A percentile compares a stretch with the other conserved stretches of the same genome.
Conservation (phyloP, 2,113 vertebrate species). For the Amblyopsis rosae region DNA sequence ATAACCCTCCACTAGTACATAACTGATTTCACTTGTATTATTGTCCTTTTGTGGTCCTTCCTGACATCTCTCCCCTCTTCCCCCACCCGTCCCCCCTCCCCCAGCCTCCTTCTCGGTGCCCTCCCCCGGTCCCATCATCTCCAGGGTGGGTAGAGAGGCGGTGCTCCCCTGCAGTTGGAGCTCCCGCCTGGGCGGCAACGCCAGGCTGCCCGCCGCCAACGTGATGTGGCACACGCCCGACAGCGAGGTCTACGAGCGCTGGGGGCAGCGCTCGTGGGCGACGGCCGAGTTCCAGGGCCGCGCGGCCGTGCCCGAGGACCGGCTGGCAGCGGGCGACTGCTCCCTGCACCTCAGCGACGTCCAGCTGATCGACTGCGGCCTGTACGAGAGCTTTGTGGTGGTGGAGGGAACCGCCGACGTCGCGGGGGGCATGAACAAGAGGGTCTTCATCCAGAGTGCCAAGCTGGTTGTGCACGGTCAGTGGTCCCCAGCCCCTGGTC, state of each 20-base stretch:
- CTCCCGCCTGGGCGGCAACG: rapidly evolving
- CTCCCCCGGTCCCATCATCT: background rate
- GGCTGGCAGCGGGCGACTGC: slow-evolving; percentile 63
- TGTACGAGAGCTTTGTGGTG: slow-evolving; percentile 71
- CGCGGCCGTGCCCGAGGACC: slow-evolving; percentile 28
- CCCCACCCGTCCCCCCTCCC: background rate
- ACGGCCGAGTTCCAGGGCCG: slow-evolving; percentile 39
- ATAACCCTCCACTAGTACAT: background rate
- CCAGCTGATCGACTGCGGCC: slow-evolving; percentile 60
- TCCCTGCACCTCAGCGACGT: slow-evolving; percentile 66
- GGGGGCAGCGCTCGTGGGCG: slow-evolving; percentile 40
- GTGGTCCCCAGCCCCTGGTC: background rate
- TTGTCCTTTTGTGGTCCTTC: background rate
- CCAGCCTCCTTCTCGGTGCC: slow-evolving; percentile 27
- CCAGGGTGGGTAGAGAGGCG: slow-evolving; percentile 48
- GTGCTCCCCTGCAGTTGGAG: slow-evolving; percentile 70
- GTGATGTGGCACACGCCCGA: slow-evolving; percentile 57
- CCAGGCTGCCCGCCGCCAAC: slow-evolving; percentile 9
- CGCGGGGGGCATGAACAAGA: background rate
- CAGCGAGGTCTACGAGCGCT: slow-evolving; percentile 50
- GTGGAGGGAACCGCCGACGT: slow-evolving; percentile 12
- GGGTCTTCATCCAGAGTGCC: slow-evolving; percentile 65
- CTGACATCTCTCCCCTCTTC: background rate
- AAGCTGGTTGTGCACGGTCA: slow-evolving; percentile 63
- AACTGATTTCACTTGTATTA: no score